Base-by-base conservation (phyloP, 1,140 invertebrate genomes). In the Lepidotrigona ventralis region DNA sequence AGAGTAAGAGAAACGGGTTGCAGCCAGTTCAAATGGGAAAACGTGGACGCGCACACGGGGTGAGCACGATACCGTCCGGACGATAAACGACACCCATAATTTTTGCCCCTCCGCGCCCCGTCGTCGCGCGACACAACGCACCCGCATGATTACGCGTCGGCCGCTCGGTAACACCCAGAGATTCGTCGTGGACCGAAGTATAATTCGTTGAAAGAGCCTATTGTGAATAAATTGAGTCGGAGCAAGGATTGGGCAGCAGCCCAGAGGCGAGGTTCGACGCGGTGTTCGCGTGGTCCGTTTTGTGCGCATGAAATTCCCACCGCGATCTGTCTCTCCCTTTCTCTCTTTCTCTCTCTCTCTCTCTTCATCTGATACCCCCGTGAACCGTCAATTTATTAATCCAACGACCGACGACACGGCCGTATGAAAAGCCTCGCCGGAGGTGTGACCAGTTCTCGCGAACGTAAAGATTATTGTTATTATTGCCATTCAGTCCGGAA, bases 161-260 rank as follows among this genome's bases (percentile, higher is more conserved):
- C 58, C 73, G 74, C 51, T 70, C 90, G 89, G 90, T 91, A 85
- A 92, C 90, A 88, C 85, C 91, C 86, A 88, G 89, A 85, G 89
- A 92, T 89, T 89, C 88, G 83, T 85, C 84, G 80, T 80, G 81
- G 73, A 78, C 84, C 90, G 88, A 89, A 89, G 87, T 82, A 83
- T 89, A 88, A 91, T 90, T 91, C 88, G 91, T 91, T 94, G 88
- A 93, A 93, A 93, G 91, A 90, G 90, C 80, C 91, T 90, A 94
- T 94, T 94, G 93, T 94, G 90, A 91, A 93, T 91, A 92, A 93
- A 94, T 93, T 93, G 92, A 92, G 89, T 89, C 88, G 88, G 90
- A 87, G 90, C 79, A 83, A 88, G 86, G 84, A 88, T 85, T 85
- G 69, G 68, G n/a, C 68, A 56, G 74, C 71, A 39, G 71, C 15